A percentile compares a stretch with the other conserved stretches of the same genome.
Evolutionary conservation across 2,888 invertebrate species (phyloP).

Genomic region (Chymomyza amoena): DNA sequence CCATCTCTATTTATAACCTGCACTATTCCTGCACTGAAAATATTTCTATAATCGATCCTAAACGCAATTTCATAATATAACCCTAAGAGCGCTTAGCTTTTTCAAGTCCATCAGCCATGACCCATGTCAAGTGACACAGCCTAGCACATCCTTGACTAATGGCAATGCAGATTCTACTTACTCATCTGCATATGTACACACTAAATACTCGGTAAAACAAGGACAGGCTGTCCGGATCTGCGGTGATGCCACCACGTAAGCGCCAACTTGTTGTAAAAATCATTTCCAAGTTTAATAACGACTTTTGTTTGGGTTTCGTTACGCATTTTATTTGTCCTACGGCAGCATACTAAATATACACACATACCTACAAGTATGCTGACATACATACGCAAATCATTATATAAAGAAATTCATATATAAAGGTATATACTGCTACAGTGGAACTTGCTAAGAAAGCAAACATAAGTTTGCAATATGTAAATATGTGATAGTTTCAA

Average conservation of each 20-base stretch:
- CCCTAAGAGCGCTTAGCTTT: neutral
- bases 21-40: neutral
- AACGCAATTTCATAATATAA: neutral
- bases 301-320: conserved; percentile 22
- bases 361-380: neutral
- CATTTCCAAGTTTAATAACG: conserved; percentile 23
- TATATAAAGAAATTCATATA: neutral
- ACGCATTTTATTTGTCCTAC: conserved; percentile 13
- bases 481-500: no score
- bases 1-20: neutral
- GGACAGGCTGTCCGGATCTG: neutral
- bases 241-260: neutral
- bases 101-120: neutral
- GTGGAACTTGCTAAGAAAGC: neutral
- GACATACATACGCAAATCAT: neutral
- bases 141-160: neutral
- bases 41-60: neutral
- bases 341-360: conserved; percentile 3
- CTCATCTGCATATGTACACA: neutral
- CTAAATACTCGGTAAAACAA: neutral
- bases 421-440: neutral
- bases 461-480: no score
- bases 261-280: conserved; percentile 9
- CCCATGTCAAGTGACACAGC: neutral
- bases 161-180: conserved; percentile 2